A percentile compares a stretch with the other conserved stretches of the same genome.
phyloP scores from a whole-genome alignment of 30 jellyfish, hydroid and myxozoan genomes.

The Aurelia sp. region DNA sequence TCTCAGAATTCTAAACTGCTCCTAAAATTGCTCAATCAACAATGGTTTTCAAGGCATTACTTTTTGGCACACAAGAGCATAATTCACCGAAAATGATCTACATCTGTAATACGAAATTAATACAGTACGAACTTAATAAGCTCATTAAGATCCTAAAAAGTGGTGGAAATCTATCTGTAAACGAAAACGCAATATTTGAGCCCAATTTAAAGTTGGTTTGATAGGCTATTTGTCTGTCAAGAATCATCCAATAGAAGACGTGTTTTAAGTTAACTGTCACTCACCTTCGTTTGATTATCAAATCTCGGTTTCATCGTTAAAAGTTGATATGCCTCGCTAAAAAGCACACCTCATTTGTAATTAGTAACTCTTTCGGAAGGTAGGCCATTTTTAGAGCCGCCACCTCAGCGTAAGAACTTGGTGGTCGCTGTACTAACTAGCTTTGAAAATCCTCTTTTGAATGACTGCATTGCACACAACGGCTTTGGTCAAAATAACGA shows the following conservation, averaged over 20 bases:
- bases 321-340: constrained; percentile 46
- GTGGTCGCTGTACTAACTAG: constrained; percentile 33
- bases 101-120: not conserved
- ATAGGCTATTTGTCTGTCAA: constrained; percentile 19
- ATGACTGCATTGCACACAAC: not conserved
- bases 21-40: too few relatives aligned
- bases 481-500: constrained; percentile 1
- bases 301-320: constrained; percentile 19
- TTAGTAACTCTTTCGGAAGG: not conserved
- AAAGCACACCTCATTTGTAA: constrained; percentile 36
- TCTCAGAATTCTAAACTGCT: too few relatives aligned
- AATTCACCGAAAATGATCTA: too few relatives aligned
- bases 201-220: constrained; percentile 29
- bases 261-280: constrained; percentile 33
- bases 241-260: constrained; percentile 19
- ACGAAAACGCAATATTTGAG: constrained; percentile 27
- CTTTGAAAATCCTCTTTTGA: constrained; percentile 33
- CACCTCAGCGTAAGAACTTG: constrained; percentile 14
- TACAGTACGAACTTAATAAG: constrained; percentile 7
- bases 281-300: constrained; percentile 31
- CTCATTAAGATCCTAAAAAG: constrained; percentile 15
- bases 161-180: constrained; percentile 14
- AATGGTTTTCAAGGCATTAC: too few relatives aligned
- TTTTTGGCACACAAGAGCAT: too few relatives aligned
- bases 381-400: not conserved